Evolutionary conservation across 1,140 invertebrate genomes (phyloP).

Genomic region (Drosophila mauritiana): DNA sequence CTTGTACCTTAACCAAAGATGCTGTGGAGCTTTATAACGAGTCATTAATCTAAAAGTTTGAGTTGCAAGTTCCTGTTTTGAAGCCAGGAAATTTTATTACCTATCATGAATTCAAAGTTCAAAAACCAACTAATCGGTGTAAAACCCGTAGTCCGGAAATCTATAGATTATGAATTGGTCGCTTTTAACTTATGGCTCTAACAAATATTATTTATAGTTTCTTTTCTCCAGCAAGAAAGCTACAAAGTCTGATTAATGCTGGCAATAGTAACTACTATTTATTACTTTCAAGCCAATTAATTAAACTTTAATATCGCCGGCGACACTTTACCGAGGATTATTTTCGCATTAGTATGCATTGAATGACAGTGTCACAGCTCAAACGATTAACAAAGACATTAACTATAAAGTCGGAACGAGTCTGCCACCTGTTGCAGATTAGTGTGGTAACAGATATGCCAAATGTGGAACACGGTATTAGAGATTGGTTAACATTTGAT

Average conservation of each 20-base stretch:
- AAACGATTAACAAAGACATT: constrained; percentile 10
- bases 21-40: no score
- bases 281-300: constrained; percentile 29
- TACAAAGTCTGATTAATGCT: constrained; percentile 2
- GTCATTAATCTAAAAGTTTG: no score
- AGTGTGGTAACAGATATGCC: constrained; percentile 13
- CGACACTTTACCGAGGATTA: constrained; percentile 12
- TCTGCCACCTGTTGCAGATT: constrained; percentile 27
- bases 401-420: constrained; percentile 14
- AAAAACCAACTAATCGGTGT: background rate
- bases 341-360: constrained; percentile 30
- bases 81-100: no score
- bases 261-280: constrained; percentile 15
- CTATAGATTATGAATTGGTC: background rate
- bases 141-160: background rate
- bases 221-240: background rate
- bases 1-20: background rate
- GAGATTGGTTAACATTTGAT: constrained; percentile 9
- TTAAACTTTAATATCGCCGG: constrained; percentile 6
- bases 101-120: background rate
- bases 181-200: background rate
- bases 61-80: no score
- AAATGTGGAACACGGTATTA: constrained; percentile 24
- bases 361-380: constrained; percentile 12
- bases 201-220: background rate